Evolutionary conservation across 2,888 invertebrate genomes (phyloP).

Genomic region (Netelia fuscicornis): DNA sequence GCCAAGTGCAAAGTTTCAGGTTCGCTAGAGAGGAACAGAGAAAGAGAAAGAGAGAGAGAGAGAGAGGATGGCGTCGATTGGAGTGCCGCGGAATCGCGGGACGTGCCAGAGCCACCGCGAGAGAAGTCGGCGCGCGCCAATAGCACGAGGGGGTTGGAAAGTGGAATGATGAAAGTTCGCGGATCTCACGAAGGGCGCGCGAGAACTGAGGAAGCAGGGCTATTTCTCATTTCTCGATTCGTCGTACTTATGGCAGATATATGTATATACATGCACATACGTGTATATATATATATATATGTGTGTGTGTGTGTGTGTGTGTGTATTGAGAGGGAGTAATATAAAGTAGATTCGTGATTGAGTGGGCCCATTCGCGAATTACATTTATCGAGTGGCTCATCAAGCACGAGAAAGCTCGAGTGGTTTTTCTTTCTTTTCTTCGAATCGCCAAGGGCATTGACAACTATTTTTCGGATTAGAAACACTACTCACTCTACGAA

Average conservation of each 20-base stretch:
- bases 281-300: not conserved
- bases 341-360: conserved; percentile 12
- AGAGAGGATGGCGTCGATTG: conserved; percentile 42
- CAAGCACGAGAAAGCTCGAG: conserved; percentile 20
- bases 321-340: not conserved
- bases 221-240: conserved; percentile 18
- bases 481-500: too few relatives aligned
- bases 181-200: conserved; percentile 29
- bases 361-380: conserved; percentile 14
- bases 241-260: conserved; percentile 12
- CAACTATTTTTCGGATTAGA: too few relatives aligned
- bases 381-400: conserved; percentile 20
- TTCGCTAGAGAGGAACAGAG: conserved; percentile 20
- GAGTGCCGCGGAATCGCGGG: conserved; percentile 48
- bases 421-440: not conserved
- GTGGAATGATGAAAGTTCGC: conserved; percentile 42
- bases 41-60: not conserved
- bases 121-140: conserved; percentile 25
- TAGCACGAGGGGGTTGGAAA: conserved; percentile 10
- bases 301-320: too few relatives aligned
- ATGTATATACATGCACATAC: not conserved
- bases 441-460: not conserved
- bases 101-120: conserved; percentile 45
- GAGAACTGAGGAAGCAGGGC: conserved; percentile 20
- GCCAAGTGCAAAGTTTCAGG: conserved; percentile 61